phyloP scores from a whole-genome alignment of 2,888 invertebrate genomes.

The Dasysyrphus tricinctus region DNA sequence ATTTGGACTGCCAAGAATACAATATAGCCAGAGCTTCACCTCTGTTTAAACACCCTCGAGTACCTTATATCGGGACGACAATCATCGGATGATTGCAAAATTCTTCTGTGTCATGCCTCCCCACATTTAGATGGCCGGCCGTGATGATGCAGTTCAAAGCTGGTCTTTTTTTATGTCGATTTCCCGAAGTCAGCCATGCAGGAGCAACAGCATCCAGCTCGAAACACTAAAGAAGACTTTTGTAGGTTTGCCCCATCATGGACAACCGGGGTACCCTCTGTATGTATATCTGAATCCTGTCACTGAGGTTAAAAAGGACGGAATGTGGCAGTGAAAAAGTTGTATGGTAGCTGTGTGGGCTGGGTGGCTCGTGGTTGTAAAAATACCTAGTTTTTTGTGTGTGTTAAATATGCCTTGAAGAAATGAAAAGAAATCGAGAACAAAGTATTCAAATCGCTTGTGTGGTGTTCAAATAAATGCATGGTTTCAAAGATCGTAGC shows the following conservation, averaged over 20 bases:
- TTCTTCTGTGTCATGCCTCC: constrained; percentile 49
- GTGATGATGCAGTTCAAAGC: constrained; percentile 52
- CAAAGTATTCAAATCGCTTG: constrained; percentile 41
- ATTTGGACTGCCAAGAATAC: constrained; percentile 12
- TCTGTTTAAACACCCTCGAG: constrained; percentile 28
- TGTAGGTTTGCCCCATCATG: constrained; percentile 44
- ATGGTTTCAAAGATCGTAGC: background rate
- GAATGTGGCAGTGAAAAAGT: constrained; percentile 23
- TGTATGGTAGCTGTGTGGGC: background rate
- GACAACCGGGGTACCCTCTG: constrained; percentile 23
- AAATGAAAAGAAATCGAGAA: constrained; percentile 17
- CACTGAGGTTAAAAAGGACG: constrained; percentile 46
- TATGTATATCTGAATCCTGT: constrained; percentile 25
- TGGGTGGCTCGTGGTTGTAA: background rate
- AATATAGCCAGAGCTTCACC: constrained; percentile 28
- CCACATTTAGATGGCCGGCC: constrained; percentile 31
- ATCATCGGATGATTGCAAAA: constrained; percentile 66
- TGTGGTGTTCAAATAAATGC: constrained; percentile 21
- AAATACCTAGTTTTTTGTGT: background rate
- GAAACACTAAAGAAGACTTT: constrained; percentile 6
- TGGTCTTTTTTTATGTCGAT: constrained; percentile 25
- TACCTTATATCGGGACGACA: constrained; percentile 62
- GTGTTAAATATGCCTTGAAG: constrained; percentile 34
- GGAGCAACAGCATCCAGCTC: background rate
- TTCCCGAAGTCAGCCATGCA: constrained; percentile 38